phyloP scores from a whole-genome alignment of 2,113 vertebrate species.

The Charadrius vociferus region DNA sequence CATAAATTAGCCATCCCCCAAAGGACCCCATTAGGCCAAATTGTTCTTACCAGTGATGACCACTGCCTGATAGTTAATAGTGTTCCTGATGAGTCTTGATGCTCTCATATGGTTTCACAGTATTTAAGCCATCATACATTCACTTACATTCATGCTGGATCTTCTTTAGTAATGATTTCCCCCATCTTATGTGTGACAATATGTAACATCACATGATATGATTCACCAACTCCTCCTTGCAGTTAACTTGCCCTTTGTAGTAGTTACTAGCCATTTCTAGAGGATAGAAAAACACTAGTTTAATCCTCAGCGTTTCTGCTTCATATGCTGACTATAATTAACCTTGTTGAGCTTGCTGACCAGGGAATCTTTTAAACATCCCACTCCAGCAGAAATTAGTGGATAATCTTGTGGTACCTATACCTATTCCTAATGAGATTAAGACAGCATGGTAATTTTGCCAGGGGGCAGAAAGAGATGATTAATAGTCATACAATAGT shows the following conservation, averaged over 20 bases:
- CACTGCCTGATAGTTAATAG: not conserved
- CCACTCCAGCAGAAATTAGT: not conserved
- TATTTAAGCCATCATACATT: not conserved
- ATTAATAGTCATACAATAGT: not conserved
- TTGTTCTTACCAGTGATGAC: not conserved
- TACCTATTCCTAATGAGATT: not conserved
- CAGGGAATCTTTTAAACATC: not conserved
- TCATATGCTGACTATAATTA: not conserved
- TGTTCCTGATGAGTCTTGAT: not conserved
- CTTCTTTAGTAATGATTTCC: not conserved
- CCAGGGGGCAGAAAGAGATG: not conserved
- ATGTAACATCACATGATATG: not conserved
- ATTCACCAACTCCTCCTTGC: not conserved
- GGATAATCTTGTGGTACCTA: not conserved
- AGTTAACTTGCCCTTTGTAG: not conserved
- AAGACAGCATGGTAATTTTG: not conserved
- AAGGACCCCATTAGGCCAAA: not conserved
- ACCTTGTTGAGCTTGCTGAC: not conserved
- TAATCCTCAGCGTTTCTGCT: not conserved
- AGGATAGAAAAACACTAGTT: not conserved
- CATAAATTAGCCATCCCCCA: not conserved
- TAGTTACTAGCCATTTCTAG: not conserved
- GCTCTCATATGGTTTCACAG: not conserved
- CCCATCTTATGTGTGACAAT: not conserved
- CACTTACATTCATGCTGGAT: not conserved